Evolutionary conservation across 2,113 vertebrate species (phyloP).

Genomic region (Mionectes macconnelli): DNA sequence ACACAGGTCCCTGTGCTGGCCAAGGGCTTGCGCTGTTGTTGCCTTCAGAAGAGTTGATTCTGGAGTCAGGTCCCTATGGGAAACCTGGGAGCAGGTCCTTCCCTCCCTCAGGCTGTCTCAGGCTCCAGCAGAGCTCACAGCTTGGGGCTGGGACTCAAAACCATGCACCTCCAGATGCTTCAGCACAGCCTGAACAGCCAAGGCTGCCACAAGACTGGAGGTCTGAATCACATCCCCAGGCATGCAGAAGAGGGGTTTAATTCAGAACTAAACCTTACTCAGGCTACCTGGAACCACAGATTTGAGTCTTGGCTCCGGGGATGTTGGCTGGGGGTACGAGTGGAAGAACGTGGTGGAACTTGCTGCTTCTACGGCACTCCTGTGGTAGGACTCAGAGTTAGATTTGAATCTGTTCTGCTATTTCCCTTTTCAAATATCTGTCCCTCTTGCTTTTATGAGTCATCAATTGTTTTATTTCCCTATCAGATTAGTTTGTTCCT

Average conservation of each 20-base stretch:
- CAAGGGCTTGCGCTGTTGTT: rapidly evolving
- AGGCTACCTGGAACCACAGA: background rate
- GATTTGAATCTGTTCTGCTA: background rate
- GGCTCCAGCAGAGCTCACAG: background rate
- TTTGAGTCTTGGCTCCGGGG: background rate
- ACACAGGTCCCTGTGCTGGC: background rate
- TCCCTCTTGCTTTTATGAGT: background rate
- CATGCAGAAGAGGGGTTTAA: background rate
- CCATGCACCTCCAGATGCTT: background rate
- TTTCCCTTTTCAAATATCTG: background rate
- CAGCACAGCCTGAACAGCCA: background rate
- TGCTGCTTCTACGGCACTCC: background rate
- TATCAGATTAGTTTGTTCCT: conserved; percentile 2
- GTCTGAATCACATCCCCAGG: background rate
- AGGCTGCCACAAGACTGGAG: background rate
- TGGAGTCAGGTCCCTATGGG: background rate
- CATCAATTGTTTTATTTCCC: conserved; percentile 3
- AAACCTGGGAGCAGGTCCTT: background rate
- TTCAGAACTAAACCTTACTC: background rate
- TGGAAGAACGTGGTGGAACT: background rate
- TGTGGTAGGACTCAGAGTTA: background rate
- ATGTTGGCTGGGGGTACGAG: background rate
- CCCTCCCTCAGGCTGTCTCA: background rate
- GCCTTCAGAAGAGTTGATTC: background rate
- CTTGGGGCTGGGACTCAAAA: background rate